Base-by-base conservation (phyloP, 2,113 vertebrate genomes). In the Arenaria interpres region DNA sequence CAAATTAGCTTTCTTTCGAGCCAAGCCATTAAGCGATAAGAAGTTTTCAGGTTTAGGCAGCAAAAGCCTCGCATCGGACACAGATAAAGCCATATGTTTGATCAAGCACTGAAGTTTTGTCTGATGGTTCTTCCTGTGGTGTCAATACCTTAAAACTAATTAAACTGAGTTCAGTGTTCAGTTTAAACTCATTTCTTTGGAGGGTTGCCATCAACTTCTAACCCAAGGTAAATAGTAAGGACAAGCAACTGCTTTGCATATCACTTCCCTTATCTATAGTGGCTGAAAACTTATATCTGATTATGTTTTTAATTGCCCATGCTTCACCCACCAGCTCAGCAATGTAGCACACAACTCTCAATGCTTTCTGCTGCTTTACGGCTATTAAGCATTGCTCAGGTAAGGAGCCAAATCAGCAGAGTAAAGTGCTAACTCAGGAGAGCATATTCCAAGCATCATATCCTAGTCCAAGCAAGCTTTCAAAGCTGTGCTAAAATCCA, bases 111-210 rank as follows among this genome's bases (percentile, higher is more conserved):
- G 87, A 96, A 94, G 85, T 95, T 94, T 73, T 64, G 69, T 77
- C 94, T 94, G 94, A 90, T 82, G 85, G 68, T 88, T 91, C 79
- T 92, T 88, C 71, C 76, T 50, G 56, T 30, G 35, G 82, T 92
- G 75, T 95, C 91, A 95, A 93, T 97, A 90, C 62, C 78, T 72
- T 89, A 88, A 96, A 97, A 96, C 78, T 96, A 96, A 93, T 97
- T 96, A 96, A 92, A 92, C 48, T 71, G 85, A 96, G 64, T 90
- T 88, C 88, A 88, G 59, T 17, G 67, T 72, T 94, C 85, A 43
- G n/a, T 64, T 96, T 94, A 96, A 97, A 96, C 81, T 93, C 11
- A 33, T 96, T 96, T 89, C 74, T 85, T 91, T 91, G 67, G 89
- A 79, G 74, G 24, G 32, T 20, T 95, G 74, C 84, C 63, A 66